These are phyloP conservation scores for Poecilia picta DNA, from an alignment of 2,797 vertebrate species.

Conservation along the genomic window DNA sequence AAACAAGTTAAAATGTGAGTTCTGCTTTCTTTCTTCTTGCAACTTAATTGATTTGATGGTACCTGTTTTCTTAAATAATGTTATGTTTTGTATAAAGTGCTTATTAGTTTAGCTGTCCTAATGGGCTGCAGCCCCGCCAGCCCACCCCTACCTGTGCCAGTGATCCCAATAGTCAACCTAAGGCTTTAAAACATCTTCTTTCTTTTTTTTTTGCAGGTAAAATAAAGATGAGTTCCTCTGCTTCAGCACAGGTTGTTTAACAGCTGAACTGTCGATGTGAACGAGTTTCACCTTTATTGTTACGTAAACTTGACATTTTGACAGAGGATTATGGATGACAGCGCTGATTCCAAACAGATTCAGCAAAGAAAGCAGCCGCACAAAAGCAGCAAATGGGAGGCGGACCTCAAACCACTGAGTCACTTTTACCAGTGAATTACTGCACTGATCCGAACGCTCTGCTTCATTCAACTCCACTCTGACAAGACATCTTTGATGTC, in stretches of 20 bases:
- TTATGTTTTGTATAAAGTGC: neutral
- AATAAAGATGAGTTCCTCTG: neutral
- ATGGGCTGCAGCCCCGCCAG: neutral
- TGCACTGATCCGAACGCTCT: neutral
- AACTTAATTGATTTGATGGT: neutral
- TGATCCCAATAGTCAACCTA: neutral
- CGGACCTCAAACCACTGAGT: constrained; percentile 3
- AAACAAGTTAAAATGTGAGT: neutral
- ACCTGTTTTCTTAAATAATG: neutral
- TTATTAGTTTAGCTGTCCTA: neutral
- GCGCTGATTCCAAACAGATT: neutral
- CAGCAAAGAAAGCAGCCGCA: neutral
- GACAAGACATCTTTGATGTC: neutral
- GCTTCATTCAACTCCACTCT: constrained; percentile 40
- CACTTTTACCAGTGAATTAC: constrained; percentile 6
- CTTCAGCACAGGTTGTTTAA: neutral
- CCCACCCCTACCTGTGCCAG: too few relatives aligned
- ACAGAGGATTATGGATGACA: constrained; percentile 2
- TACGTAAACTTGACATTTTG: constrained; percentile 17
- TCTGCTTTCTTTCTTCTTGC: neutral
- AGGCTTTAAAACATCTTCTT: too few relatives aligned
- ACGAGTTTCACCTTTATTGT: neutral
- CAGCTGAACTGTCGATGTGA: neutral
- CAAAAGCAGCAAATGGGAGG: constrained; percentile 10
- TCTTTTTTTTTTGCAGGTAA: neutral